Evolutionary conservation across 1,140 invertebrate species (phyloP), one percentile per base, ranked within the genome.

Genomic region (Helicoverpa zea): DNA sequence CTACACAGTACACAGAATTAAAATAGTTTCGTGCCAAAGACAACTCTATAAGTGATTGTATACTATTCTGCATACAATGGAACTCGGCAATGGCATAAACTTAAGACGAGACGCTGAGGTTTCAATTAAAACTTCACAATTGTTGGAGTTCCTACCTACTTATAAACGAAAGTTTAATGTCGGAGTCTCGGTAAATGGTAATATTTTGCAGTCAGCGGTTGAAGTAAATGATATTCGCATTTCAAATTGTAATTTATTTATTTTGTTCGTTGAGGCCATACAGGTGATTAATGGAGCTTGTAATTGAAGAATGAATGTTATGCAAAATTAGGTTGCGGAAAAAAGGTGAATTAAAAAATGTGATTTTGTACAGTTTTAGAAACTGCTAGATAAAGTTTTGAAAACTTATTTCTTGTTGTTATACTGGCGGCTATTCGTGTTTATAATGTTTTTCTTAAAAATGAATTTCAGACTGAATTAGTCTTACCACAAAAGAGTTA

Each of bases 111-210:
- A 74, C 43, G 58, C 52, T 64, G 79, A 61, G 74, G 82, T 78
- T 83, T 83, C 82, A 83, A 83, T 83, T 83, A 81, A 84, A 81
- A 84, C 83, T 82, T 80, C 47, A 61, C 74, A 83, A 75, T 81
- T 56, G 74, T 80, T 43, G n/a, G 23, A 81, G 73, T 76, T 81
- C 73, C 14, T 47, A 51, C 78, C 66, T 80, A 80, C 78, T 73
- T 81, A 59, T 63, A 56, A 63, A 51, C 18, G 54, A 75, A 74
- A 75, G 72, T 81, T 80, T 73, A 63, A 79, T 79, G 14, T 11
- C 35, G 54, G 56, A 63, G 73, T 72, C 49, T 61, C 16, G 4
- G 52, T 63, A 49, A 64, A 75, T 80, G 54, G 80, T 68, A 81
- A 81, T 81, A 81, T 81, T 81, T 81, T 76, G 63, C 61, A 76